These are phyloP conservation scores for Ophion ventricosus DNA, from an alignment of 2,888 invertebrate genomes.

Conservation along the genomic window DNA sequence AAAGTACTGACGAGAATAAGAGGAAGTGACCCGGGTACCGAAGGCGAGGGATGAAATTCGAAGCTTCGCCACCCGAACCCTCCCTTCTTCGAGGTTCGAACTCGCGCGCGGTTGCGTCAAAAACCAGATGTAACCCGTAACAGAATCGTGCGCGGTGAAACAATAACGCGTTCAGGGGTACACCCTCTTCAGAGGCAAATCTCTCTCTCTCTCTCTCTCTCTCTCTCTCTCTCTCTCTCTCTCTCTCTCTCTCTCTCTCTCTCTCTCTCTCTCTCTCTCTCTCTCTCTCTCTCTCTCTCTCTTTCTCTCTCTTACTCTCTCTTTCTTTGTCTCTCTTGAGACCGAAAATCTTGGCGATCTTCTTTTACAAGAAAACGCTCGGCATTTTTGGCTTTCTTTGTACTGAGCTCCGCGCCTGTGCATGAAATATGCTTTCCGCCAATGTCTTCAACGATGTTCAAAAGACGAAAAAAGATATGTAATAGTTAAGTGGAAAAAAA, in stretches of 20 bases:
- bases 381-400: neutral
- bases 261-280: too few relatives aligned
- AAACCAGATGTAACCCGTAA: slow-evolving; percentile 71
- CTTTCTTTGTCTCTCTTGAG: neutral
- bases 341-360: slow-evolving; percentile 18
- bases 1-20: neutral
- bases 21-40: slow-evolving; percentile 4
- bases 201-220: neutral
- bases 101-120: slow-evolving; percentile 13
- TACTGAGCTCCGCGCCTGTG: slow-evolving; percentile 27
- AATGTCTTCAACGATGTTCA: neutral
- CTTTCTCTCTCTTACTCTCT: too few relatives aligned
- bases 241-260: neutral
- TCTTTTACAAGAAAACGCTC: neutral
- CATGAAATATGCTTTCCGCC: slow-evolving; percentile 62
- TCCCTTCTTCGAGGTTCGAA: slow-evolving; percentile 27
- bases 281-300: slow-evolving; percentile 5
- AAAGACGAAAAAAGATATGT: neutral
- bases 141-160: slow-evolving; percentile 63
- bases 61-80: slow-evolving; percentile 6
- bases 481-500: neutral
- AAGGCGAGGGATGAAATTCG: slow-evolving; percentile 34
- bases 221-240: neutral
- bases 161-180: slow-evolving; percentile 62
- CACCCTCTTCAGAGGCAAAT: too few relatives aligned